Base-by-base conservation (phyloP, 2,113 vertebrate species). In the Corapipo altera region DNA sequence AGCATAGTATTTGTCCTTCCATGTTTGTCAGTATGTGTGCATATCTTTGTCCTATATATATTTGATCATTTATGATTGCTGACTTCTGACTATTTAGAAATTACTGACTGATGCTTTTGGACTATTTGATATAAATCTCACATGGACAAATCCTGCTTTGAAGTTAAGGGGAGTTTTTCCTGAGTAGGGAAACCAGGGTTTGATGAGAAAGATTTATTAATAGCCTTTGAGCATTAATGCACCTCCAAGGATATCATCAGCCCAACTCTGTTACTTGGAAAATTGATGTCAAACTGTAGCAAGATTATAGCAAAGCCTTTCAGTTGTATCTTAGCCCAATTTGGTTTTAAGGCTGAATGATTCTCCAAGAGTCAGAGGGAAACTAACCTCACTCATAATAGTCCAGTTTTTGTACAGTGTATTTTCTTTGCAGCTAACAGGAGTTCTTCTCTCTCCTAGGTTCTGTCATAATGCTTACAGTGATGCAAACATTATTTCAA, bases 401-500 rank as follows among this genome's bases (percentile, higher is more conserved):
- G 15, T 59, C 11, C 52, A 11, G 5, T 20, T 84, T 78, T 64
- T 64, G 28, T 58, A 3, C 37, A 15, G 15, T 23, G 4, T 59
- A 14, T 73, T 79, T 88, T 58, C 37, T 57, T 3, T 55, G 22
- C 57, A 9, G 84, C 35, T 85, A 39, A 89, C 49, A 49, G 64
- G 32, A 64, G 11, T 66, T 91, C 27, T 84, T 80, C 46, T 74
- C 24, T 85, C 69, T 61, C 64, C 32, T 88, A 99, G 99, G 86
- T 98, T 98, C 95, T 98, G 98, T 86, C 97, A 97, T 28, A 76
- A 97, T 18, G 72, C 97, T 61, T 97, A 97, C 75, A 96, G 98
- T n/a, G 98, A 99, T 65, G 98, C 98, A 28, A 98, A 98, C 78
- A 99, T 99, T 92, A 99, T 98, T 67, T 98, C 98, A 2, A 97